Percentiles rank a stretch among this genome's conserved stretches.
phyloP scores from a whole-genome alignment of 1,140 invertebrate species.

The Caenorhabditis briggsae region DNA sequence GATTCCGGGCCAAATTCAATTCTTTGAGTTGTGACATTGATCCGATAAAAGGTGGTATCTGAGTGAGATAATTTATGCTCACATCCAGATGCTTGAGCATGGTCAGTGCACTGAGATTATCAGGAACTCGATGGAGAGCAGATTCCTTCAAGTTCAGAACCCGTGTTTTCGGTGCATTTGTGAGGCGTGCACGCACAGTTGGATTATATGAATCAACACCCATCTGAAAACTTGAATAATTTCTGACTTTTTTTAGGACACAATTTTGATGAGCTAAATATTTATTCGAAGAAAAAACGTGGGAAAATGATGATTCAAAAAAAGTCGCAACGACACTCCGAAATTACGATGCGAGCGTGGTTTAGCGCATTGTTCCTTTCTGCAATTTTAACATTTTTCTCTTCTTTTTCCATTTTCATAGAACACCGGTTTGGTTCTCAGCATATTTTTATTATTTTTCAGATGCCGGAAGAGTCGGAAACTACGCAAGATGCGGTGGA shows the following conservation, averaged over 20 bases:
- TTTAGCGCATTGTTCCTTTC: background rate
- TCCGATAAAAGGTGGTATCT: background rate
- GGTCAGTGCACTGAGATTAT: background rate
- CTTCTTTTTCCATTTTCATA: too few relatives aligned
- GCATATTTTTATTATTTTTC: background rate
- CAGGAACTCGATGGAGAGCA: constrained; percentile 23
- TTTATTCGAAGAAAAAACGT: background rate
- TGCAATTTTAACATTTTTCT: background rate
- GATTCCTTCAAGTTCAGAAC: constrained; percentile 29
- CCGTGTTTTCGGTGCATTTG: constrained; percentile 27
- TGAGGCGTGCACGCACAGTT: background rate
- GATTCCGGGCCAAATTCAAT: background rate
- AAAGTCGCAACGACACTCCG: constrained; percentile 9
- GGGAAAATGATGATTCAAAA: background rate
- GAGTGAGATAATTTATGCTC: constrained; percentile 7
- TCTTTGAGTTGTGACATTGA: constrained; percentile 16
- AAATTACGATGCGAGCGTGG: background rate
- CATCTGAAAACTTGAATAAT: background rate
- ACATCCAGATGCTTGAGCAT: constrained; percentile 17
- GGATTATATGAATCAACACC: constrained; percentile 25
- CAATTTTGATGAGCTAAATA: too few relatives aligned
- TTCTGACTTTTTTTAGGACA: background rate
- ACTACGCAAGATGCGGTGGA: constrained; percentile 2
- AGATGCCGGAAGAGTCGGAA: background rate
- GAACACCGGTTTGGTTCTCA: too few relatives aligned